Evolutionary conservation across 2,888 invertebrate genomes (phyloP).

Genomic region (Epicampocera succincta): DNA sequence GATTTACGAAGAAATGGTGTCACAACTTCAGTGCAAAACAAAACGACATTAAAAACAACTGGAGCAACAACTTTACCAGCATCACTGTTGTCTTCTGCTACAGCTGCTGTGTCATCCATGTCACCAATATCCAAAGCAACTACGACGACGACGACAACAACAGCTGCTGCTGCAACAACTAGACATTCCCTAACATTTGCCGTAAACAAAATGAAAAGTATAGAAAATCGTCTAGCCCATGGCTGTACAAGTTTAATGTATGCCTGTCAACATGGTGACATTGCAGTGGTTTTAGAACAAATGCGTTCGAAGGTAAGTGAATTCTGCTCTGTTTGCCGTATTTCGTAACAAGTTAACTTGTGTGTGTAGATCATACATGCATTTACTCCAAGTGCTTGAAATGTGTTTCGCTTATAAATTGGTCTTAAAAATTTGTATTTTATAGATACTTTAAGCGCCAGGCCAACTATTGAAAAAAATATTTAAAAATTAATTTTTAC

Average conservation of each 20-base stretch:
- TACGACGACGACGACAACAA: slow-evolving; percentile 42
- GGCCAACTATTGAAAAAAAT: too few relatives aligned
- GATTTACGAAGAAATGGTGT: slow-evolving; percentile 14
- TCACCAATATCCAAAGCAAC: slow-evolving; percentile 40
- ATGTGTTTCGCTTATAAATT: slow-evolving; percentile 17
- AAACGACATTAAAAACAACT: slow-evolving; percentile 25
- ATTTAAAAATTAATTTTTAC: too few relatives aligned
- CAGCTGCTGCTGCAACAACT: slow-evolving; percentile 26
- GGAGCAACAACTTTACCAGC: slow-evolving; percentile 47
- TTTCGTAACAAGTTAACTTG: not conserved
- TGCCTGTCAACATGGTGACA: slow-evolving; percentile 94
- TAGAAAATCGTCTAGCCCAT: slow-evolving; percentile 82
- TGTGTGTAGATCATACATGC: not conserved
- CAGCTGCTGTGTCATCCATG: slow-evolving; percentile 37
- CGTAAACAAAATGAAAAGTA: slow-evolving; percentile 37
- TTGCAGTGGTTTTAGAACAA: slow-evolving; percentile 88
- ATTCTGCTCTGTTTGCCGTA: slow-evolving; percentile 17
- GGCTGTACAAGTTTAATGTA: slow-evolving; percentile 95
- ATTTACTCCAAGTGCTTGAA: slow-evolving; percentile 7
- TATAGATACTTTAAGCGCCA: too few relatives aligned
- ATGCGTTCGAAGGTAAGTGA: slow-evolving; percentile 87
- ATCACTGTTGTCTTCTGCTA: slow-evolving; percentile 28
- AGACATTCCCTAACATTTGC: slow-evolving; percentile 40
- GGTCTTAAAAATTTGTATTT: too few relatives aligned
- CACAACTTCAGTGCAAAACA: slow-evolving; percentile 27